Evolutionary conservation across 2,113 vertebrate genomes (phyloP).

Genomic region (Mobula birostris): DNA sequence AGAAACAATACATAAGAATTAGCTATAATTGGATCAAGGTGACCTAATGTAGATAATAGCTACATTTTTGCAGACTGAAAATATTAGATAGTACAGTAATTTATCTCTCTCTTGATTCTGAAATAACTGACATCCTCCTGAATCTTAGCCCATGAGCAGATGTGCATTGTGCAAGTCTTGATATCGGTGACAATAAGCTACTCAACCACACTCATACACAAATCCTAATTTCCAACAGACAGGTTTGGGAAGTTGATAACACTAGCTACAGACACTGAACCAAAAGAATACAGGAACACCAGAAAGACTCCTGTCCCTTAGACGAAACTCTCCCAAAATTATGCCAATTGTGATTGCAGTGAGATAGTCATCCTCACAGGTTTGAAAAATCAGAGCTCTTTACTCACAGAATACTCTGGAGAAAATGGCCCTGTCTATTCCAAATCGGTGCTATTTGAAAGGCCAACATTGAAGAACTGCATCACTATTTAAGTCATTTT

Average conservation of each 20-base stretch:
- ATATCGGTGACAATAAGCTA: neutral
- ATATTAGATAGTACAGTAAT: neutral
- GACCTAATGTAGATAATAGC: neutral
- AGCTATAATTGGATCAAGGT: neutral
- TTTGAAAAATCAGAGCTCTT: too few species aligned
- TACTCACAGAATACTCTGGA: too few species aligned
- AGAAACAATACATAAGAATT: neutral
- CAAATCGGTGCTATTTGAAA: too few species aligned
- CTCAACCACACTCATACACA: neutral
- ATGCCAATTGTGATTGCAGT: too few species aligned
- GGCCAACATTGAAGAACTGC: too few species aligned
- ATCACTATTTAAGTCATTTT: too few species aligned
- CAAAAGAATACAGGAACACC: neutral
- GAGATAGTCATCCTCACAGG: too few species aligned
- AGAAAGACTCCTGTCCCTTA: neutral
- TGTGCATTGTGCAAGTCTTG: neutral
- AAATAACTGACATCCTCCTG: neutral
- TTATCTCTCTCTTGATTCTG: neutral
- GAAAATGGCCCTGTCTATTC: too few species aligned
- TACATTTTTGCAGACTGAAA: neutral
- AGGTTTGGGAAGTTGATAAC: neutral
- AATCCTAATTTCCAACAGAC: neutral
- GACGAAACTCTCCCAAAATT: too few species aligned
- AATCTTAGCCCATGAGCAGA: neutral
- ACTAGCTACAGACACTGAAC: neutral